These are phyloP conservation scores for Melanostoma mellinum DNA, from an alignment of 2,888 invertebrate genomes.

Conservation along the genomic window DNA sequence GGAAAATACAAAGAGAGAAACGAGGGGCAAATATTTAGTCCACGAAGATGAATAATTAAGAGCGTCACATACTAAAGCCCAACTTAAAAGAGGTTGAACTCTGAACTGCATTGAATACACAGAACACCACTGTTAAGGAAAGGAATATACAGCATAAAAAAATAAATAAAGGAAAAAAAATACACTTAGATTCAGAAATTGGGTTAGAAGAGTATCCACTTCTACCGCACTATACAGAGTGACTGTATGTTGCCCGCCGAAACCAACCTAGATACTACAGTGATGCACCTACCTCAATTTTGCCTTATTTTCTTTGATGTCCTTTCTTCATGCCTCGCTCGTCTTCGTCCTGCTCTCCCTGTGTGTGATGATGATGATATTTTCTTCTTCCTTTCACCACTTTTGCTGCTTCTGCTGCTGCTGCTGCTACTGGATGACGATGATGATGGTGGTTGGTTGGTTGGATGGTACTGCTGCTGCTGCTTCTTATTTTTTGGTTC, in stretches of 20 bases:
- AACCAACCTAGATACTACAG: slow-evolving; percentile 68
- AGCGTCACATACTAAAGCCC: slow-evolving; percentile 41
- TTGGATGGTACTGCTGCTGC: slow-evolving; percentile 53
- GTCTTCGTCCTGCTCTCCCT: slow-evolving; percentile 26
- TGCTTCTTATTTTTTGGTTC: slow-evolving; percentile 49
- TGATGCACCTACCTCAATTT: slow-evolving; percentile 72
- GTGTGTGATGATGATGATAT: slow-evolving; percentile 35
- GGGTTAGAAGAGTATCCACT: slow-evolving; percentile 72
- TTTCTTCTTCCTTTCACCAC: slow-evolving; percentile 49
- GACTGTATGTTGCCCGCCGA: slow-evolving; percentile 66
- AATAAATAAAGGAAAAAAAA: slow-evolving; percentile 32
- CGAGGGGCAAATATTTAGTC: slow-evolving; percentile 32
- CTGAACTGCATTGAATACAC: slow-evolving; percentile 70
- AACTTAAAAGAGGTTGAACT: slow-evolving; percentile 70
- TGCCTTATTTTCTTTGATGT: slow-evolving; percentile 60
- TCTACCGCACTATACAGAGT: slow-evolving; percentile 65
- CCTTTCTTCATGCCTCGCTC: slow-evolving; percentile 62
- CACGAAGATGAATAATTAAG: slow-evolving; percentile 65
- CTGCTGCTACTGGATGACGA: slow-evolving; percentile 40
- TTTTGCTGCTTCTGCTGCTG: slow-evolving; percentile 18
- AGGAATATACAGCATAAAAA: slow-evolving; percentile 20
- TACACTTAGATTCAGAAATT: slow-evolving; percentile 61
- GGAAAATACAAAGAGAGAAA: slow-evolving; percentile 6
- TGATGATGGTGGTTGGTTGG: slow-evolving; percentile 55
- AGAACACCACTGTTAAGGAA: slow-evolving; percentile 42